Evolutionary conservation across 64 coral and sea anemone genomes (phyloP).

Genomic region (Trachythela sp.): DNA sequence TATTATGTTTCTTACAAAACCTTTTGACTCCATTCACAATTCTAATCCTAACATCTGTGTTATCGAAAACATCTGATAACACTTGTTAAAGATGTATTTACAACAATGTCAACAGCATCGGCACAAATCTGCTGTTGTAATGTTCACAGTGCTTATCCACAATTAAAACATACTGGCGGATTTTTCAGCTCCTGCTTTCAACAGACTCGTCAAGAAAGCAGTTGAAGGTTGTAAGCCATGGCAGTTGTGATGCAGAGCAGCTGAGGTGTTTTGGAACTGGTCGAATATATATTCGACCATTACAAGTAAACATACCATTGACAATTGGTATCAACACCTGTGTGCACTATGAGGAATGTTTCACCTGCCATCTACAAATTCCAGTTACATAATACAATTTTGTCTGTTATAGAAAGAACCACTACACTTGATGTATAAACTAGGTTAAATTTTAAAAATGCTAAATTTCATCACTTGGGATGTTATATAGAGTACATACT

Average conservation of each 20-base stretch:
- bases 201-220: slow-evolving; percentile 30
- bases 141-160: slow-evolving; percentile 37
- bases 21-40: background rate
- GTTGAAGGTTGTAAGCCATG: slow-evolving; percentile 24
- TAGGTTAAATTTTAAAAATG: too few relatives aligned
- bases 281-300: slow-evolving; percentile 53
- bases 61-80: background rate
- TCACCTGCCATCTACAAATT: background rate
- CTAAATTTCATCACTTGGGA: too few relatives aligned
- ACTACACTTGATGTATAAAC: too few relatives aligned
- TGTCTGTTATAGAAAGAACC: background rate
- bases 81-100: background rate
- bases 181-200: slow-evolving; percentile 43
- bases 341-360: slow-evolving; percentile 31
- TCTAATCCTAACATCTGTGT: background rate
- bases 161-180: slow-evolving; percentile 38
- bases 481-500: background rate
- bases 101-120: background rate
- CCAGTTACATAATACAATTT: background rate
- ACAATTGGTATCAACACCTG: background rate
- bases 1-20: background rate
- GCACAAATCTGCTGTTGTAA: background rate
- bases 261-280: slow-evolving; percentile 48
- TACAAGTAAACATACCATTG: slow-evolving; percentile 37
- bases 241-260: slow-evolving; percentile 33